Evolutionary conservation across 2,797 vertebrate species (phyloP), one percentile per base, ranked within the genome.

Genomic region (Gymnodraco acuticeps): DNA sequence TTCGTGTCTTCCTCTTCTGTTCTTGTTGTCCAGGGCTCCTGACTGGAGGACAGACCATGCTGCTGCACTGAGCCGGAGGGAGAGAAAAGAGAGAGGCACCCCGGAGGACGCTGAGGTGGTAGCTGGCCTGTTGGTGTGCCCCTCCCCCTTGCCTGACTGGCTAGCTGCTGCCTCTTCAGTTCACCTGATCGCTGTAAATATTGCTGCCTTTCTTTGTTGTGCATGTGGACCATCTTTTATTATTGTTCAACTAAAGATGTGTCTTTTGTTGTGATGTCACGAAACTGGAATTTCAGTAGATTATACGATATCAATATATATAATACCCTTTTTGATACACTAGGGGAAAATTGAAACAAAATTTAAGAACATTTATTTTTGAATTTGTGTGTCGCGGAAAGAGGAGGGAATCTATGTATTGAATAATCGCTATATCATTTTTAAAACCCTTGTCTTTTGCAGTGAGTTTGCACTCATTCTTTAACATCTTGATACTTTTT

Each of bases 1-100:
- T 75, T 65, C 72, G 89, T 93, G 92, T 94, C 91, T 90, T 92
- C 89, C 91, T 93, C 74, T 87, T 87, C 63, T 86, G 77, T 81
- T 92, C 75, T 89, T 77, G 61, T 43, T 88, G 70, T 88, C 51
- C 82, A 93, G 91, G 87, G 85, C 86, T 93, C 82, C 88, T 84
- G 81, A 87, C 86, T 86, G 85, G 81, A 90, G 82, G 83, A 87
- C 84, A 78, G 69, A 93, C 80, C 89, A 93, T 94, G 93, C 88
- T 90, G 82, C 93, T 90, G 87, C 87, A 91, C 83, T 93, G 89
- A 94, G 82, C 73, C 56, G 2, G 78, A 90, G 88, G 87, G 70
- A 72, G 66, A 87, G 82, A 80, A 74, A 66, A 78, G 74, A 80
- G 77, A 84, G 87, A 85, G 88, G 78, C 33, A 38, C 76, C 84